Base-by-base conservation (phyloP, 1,140 invertebrate species). In the Ceratina japonica region DNA sequence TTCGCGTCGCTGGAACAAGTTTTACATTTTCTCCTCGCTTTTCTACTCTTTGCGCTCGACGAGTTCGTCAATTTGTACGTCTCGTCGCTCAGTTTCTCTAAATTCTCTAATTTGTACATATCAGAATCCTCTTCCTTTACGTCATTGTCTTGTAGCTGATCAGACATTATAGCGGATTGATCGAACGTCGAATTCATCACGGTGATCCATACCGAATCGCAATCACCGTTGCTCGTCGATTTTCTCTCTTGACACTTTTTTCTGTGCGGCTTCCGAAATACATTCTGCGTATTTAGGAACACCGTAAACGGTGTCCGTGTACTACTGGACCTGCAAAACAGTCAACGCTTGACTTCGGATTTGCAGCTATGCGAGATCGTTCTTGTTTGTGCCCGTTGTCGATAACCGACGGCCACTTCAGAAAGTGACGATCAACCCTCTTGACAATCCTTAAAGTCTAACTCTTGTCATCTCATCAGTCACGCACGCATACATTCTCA, bases 311-410 rank as follows among this genome's bases (percentile, higher is more conserved):
- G 64, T 82, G 83, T 88, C 87, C 82, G 82, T 69, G 72, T 76
- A 75, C 65, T 89, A 87, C 82, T 71, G 85, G 83, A 92, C 90
- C 90, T 92, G 90, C 62, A 92, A 91, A 91, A 91, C 79, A 91
- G 86, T 89, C 85, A 86, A 86, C 86, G 86, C 87, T 91, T 91
- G 86, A 90, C 88, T 89, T 81, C 62, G 75, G 62, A 81, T 80
- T 80, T 86, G 77, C 54, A 84, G 61, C 22, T 81, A 63, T 58
- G 68, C 22, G 49, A 71, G 62, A 68, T 70, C 54, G 63, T 74
- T 75, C 72, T 52, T 61, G 59, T 81, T 84, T n/a, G n/a, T n/a
- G n/a, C n/a, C n/a, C n/a, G n/a, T n/a, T n/a, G n/a, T n/a, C n/a
- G n/a, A n/a, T n/a, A n/a, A n/a, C n/a, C 64, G 73, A 69, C 56